Conservation (phyloP, 2,888 invertebrate genomes). For the Brachyptera putata region DNA sequence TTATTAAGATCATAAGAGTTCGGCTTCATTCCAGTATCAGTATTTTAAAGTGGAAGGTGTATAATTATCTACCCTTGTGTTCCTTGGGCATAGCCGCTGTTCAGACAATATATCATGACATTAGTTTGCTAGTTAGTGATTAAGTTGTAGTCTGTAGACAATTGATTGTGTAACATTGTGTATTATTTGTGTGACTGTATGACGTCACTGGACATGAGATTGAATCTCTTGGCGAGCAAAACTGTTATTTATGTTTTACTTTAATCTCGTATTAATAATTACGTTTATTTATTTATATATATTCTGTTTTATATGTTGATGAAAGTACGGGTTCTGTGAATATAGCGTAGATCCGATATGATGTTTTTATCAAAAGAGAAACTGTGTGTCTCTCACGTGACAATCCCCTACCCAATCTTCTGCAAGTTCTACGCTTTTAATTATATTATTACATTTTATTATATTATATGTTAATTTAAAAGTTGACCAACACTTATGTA, state of each 20-base stretch:
- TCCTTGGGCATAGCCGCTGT: neutral
- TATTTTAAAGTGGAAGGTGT: conserved; percentile 22
- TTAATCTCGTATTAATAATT: neutral
- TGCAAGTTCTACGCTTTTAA: conserved; percentile 6
- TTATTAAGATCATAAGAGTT: neutral
- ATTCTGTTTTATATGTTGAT: conserved; percentile 13
- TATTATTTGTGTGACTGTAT: neutral
- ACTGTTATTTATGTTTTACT: conserved; percentile 2
- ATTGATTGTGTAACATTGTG: conserved; percentile 13
- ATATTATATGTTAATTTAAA: neutral
- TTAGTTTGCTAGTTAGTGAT: neutral
- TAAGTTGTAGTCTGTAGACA: neutral
- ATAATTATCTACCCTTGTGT: neutral
- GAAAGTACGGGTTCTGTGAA: conserved; percentile 26
- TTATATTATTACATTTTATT: neutral
- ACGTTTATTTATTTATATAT: conserved; percentile 24
- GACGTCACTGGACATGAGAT: neutral
- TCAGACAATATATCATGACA: conserved; percentile 19
- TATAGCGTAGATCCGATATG: neutral
- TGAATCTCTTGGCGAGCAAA: neutral
- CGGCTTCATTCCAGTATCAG: conserved; percentile 26
- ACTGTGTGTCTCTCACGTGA: too few species aligned
- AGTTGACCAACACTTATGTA: too few species aligned
- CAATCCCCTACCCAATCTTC: neutral
- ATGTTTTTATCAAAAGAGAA: neutral